These are phyloP conservation scores for Ptychoptera contaminata DNA, from an alignment of 2,888 invertebrate genomes.

Conservation along the genomic window DNA sequence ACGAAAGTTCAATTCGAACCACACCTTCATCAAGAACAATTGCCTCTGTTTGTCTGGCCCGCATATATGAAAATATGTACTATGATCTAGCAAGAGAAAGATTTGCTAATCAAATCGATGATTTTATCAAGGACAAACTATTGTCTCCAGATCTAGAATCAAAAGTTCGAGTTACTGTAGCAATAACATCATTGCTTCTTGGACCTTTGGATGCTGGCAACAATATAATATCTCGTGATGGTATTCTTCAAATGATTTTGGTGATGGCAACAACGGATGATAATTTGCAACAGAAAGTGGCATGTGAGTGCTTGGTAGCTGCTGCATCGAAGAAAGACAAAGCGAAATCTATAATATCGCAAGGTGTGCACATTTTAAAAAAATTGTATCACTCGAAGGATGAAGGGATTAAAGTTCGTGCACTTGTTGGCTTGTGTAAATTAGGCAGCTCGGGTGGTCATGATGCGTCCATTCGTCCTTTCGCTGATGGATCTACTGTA, in stretches of 20 bases:
- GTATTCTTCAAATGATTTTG: slow-evolving; percentile 89
- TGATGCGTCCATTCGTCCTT: slow-evolving; percentile 86
- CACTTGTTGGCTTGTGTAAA: slow-evolving; percentile 88
- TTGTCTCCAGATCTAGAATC: slow-evolving; percentile 76
- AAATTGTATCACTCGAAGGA: slow-evolving; percentile 78
- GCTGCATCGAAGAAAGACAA: slow-evolving; percentile 96
- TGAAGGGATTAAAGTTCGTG: slow-evolving; percentile 78
- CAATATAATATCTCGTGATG: slow-evolving; percentile 61
- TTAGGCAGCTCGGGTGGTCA: slow-evolving; percentile 87
- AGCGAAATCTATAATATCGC: slow-evolving; percentile 72
- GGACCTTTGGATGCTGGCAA: slow-evolving; percentile 93
- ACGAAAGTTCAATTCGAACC: slow-evolving; percentile 80
- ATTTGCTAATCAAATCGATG: slow-evolving; percentile 64
- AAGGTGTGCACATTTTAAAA: slow-evolving; percentile 88
- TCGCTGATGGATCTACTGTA: slow-evolving; percentile 86
- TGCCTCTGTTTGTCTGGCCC: slow-evolving; percentile 76
- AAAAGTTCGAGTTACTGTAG: slow-evolving; percentile 72
- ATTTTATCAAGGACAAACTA: slow-evolving; percentile 73
- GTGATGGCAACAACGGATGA: slow-evolving; percentile 95
- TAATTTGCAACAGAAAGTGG: slow-evolving; percentile 74
- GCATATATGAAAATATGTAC: slow-evolving; percentile 91
- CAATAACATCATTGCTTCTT: slow-evolving; percentile 73
- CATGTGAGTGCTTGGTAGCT: slow-evolving; percentile 92
- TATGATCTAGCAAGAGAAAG: slow-evolving; percentile 66
- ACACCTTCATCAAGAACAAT: slow-evolving; percentile 80